Conservation (phyloP, 2,113 vertebrate species). For the Isurus oxyrinchus region DNA sequence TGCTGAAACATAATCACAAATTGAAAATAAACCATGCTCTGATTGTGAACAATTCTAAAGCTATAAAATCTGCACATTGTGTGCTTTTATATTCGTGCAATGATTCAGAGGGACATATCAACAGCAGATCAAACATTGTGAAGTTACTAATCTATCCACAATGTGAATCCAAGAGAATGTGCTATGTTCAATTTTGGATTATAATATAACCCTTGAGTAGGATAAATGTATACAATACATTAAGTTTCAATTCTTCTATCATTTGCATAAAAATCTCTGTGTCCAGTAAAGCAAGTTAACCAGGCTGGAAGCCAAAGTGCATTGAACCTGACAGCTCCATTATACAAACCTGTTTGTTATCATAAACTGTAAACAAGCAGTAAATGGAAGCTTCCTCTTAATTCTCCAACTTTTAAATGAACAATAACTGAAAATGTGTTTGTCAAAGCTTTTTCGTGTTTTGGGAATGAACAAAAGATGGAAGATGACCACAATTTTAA, state of each 20-base stretch:
- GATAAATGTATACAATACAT: background rate
- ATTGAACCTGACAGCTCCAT: background rate
- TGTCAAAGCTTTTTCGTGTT: slow-evolving; percentile 4
- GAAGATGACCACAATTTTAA: background rate
- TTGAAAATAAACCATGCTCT: background rate
- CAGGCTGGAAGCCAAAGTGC: background rate
- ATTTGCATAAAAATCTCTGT: background rate
- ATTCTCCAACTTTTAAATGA: background rate
- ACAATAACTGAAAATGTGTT: background rate
- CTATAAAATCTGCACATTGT: background rate
- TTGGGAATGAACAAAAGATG: background rate
- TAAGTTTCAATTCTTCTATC: background rate
- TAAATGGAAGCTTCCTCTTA: background rate
- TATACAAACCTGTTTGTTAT: background rate
- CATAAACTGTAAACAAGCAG: background rate
- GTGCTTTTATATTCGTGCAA: background rate
- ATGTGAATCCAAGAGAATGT: background rate
- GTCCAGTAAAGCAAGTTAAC: background rate
- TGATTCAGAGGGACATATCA: background rate
- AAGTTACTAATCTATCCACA: background rate
- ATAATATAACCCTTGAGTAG: background rate
- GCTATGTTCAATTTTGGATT: background rate
- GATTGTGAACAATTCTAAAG: background rate
- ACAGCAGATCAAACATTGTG: background rate
- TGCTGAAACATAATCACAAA: background rate